Evolutionary conservation across 2,113 vertebrate genomes (phyloP).

Genomic region (Chaetodon trifascialis): DNA sequence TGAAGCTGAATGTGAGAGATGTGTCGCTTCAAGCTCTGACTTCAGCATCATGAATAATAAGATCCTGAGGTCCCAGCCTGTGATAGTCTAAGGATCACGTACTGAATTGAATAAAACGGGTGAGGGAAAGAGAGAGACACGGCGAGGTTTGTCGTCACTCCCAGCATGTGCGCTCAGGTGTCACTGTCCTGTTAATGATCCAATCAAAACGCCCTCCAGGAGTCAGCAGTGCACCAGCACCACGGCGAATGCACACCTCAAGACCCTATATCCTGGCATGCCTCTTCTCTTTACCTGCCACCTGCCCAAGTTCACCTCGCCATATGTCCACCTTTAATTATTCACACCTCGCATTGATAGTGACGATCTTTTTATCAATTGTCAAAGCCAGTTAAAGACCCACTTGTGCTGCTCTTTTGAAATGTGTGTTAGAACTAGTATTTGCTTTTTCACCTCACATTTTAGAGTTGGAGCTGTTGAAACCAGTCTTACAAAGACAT

Average conservation of each 20-base stretch:
- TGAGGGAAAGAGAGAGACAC: conserved; percentile 23
- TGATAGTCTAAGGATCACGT: neutral
- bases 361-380: neutral
- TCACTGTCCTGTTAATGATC: conserved; percentile 75
- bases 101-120: neutral
- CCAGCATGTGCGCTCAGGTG: conserved; percentile 55
- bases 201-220: conserved; percentile 71
- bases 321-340: neutral
- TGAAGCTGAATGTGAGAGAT: neutral
- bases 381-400: neutral
- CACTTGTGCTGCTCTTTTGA: neutral
- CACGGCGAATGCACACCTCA: neutral
- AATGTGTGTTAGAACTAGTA: neutral
- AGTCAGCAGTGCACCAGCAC: conserved; percentile 37
- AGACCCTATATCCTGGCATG: neutral
- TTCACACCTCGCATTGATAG: neutral
- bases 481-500: neutral
- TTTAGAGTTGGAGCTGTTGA: neutral
- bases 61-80: neutral
- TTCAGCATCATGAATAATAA: neutral
- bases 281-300: neutral
- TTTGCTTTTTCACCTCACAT: neutral
- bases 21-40: neutral
- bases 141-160: conserved; percentile 37
- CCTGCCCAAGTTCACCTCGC: conserved; percentile 3